phyloP scores from a whole-genome alignment of 1,140 invertebrate species.

The Rhynchophorus ferrugineus region DNA sequence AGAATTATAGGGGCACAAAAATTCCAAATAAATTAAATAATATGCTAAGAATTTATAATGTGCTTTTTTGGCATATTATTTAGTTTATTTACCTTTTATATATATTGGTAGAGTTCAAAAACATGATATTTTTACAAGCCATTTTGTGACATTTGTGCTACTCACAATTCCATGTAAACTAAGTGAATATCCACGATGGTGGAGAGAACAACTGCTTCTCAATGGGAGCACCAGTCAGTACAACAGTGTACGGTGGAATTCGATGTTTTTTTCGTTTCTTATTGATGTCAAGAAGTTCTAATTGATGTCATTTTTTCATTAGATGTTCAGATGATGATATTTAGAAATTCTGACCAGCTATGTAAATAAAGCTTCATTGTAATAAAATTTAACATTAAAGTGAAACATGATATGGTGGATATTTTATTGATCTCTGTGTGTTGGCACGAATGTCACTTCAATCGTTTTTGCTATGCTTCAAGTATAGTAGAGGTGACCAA shows the following conservation, averaged over 20 bases:
- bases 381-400: too few relatives aligned
- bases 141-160: not conserved
- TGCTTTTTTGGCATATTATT: not conserved
- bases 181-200: too few relatives aligned
- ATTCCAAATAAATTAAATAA: not conserved
- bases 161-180: too few relatives aligned
- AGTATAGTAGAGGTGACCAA: constrained; percentile 1
- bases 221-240: constrained; percentile 1
- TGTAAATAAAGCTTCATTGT: constrained; percentile 5
- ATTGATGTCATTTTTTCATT: constrained; percentile 1
- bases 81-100: not conserved
- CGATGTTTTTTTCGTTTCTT: not conserved
- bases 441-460: constrained; percentile 2
- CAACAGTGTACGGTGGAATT: constrained; percentile 1
- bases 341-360: not conserved
- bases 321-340: constrained; percentile 1
- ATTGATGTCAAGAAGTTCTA: not conserved
- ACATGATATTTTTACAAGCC: not conserved
- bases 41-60: not conserved
- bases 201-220: not conserved
- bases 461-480: not conserved
- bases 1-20: not conserved
- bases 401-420: too few relatives aligned
- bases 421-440: not conserved
- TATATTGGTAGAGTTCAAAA: not conserved